Evolutionary conservation across 2,797 vertebrate species (phyloP).

Genomic region (Paguma larvata): DNA sequence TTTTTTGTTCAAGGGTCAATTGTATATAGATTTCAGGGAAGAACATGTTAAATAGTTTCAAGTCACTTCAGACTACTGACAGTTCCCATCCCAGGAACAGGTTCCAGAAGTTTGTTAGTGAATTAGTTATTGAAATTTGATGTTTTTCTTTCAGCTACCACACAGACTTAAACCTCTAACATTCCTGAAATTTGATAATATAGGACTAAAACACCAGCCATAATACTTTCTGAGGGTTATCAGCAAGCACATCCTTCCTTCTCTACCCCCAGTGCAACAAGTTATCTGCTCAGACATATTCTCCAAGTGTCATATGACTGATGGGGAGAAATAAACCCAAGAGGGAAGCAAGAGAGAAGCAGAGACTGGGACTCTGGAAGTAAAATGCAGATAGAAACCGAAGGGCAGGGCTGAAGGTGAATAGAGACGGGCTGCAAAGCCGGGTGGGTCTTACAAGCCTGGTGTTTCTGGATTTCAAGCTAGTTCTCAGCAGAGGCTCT

Average conservation of each 20-base stretch:
- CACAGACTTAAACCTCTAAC: background rate
- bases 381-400: background rate
- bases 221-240: background rate
- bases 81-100: constrained; percentile 9
- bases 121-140: background rate
- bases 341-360: background rate
- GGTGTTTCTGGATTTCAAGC: background rate
- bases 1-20: background rate
- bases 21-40: background rate
- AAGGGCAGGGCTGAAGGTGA: background rate
- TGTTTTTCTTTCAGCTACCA: background rate
- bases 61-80: constrained; percentile 21
- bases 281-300: background rate
- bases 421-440: background rate
- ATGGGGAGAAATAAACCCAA: background rate
- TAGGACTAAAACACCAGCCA: background rate
- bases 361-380: background rate
- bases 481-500: background rate
- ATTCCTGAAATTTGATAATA: background rate
- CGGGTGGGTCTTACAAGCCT: background rate
- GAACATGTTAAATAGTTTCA: constrained; percentile 8
- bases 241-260: background rate
- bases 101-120: constrained; percentile 16
- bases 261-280: background rate
- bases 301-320: background rate